Evolutionary conservation across 2,113 vertebrate species (phyloP).

Genomic region (Tupaia chinensis): DNA sequence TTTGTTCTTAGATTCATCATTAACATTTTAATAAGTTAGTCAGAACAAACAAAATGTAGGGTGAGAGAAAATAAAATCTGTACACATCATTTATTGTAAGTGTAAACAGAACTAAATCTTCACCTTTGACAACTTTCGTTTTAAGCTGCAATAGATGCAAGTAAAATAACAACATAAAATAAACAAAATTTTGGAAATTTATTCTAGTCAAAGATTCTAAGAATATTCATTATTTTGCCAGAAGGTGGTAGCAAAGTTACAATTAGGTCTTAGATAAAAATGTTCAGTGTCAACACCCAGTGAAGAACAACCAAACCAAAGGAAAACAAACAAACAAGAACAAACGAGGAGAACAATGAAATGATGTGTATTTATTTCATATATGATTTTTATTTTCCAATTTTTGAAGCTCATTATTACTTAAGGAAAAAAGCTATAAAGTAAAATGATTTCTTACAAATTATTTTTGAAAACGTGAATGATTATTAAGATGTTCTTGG

Average conservation of each 20-base stretch:
- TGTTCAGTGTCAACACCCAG: background rate
- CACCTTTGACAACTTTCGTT: background rate
- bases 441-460: background rate
- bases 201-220: background rate
- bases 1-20: background rate
- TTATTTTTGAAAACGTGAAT: slow-evolving; percentile 20
- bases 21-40: background rate
- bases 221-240: slow-evolving; percentile 70
- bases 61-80: background rate
- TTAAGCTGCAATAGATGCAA: background rate
- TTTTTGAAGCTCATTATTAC: background rate
- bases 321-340: background rate
- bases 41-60: background rate
- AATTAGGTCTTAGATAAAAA: slow-evolving; percentile 37
- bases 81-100: background rate
- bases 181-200: background rate
- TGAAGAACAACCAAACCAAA: background rate
- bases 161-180: background rate
- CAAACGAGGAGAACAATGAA: background rate
- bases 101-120: background rate
- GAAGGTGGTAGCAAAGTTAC: slow-evolving; percentile 85
- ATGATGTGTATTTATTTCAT: slow-evolving; percentile 19
- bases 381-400: slow-evolving; percentile 22
- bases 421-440: background rate
- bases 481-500: background rate